Base-by-base conservation (phyloP, 2,888 invertebrate genomes). In the Diarsia brunnea region DNA sequence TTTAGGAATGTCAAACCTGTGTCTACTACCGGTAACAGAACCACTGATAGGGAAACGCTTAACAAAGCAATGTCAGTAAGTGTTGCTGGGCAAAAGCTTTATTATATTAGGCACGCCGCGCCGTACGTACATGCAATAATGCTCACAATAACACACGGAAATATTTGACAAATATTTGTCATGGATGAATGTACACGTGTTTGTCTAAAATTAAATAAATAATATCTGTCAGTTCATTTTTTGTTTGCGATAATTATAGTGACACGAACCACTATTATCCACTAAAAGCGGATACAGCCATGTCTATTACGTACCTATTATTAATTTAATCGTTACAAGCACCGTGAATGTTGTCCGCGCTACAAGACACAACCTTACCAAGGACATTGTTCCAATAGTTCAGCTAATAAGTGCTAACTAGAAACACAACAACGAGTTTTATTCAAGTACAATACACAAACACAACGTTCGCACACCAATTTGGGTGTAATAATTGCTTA, bases 331-430 rank as follows among this genome's bases (percentile, higher is more conserved):
- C 81, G 82, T 84, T 87, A 84, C 82, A 84, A 88, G 86, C 85
- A 88, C 88, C 90, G 93, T 92, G 93, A 93, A 93, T 93, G 93
- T 92, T 92, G 92, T 88, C 88, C 74, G 79, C 80, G 82, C 82
- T 84, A 87, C 88, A 81, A 82, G 78, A 84, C 79, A 84, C 89
- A 90, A 91, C 90, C 92, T 91, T 91, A 89, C 82, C 89, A 92
- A 93, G 93, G 93, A 91, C 91, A 90, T 74, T 87, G 82, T 77
- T 84, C 82, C 71, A 78, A 81, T 78, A 76, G 55, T 73, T 80
- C 66, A 73, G 78, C 79, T 87, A 85, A 84, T 82, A 84, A 72
- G 74, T 79, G 85, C 80, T 87, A 82, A 87, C 82, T 78, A 49
- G 67, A 70, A 27, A 45, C 69, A 64, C 31, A 81, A 58, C 75